These are phyloP conservation scores for Tetranychus cinnabarinus DNA, from an alignment of 1,140 invertebrate genomes.

Conservation along the genomic window DNA sequence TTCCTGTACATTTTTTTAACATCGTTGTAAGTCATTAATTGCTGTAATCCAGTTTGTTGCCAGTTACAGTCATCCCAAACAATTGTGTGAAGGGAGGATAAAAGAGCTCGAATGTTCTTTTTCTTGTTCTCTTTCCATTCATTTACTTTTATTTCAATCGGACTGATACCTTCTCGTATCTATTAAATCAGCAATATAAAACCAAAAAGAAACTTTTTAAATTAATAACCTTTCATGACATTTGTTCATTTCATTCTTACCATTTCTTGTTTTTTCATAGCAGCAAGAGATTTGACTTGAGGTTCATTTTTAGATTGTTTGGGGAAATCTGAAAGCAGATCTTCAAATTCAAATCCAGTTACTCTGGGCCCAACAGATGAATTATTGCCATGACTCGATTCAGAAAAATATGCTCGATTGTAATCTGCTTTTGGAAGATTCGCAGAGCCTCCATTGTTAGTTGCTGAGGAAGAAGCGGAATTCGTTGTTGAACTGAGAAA, in stretches of 20 bases:
- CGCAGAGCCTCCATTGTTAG: too few species aligned
- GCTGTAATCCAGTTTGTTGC: conserved; percentile 77
- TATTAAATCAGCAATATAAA: background rate
- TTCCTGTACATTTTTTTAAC: conserved; percentile 89
- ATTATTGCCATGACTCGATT: background rate
- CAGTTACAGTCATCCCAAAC: conserved; percentile 83
- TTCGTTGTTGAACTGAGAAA: background rate
- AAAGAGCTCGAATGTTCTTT: conserved; percentile 74
- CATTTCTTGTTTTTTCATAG: conserved; percentile 67
- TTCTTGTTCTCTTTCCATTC: conserved; percentile 87
- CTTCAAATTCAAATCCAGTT: conserved; percentile 55
- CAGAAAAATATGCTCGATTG: conserved; percentile 40
- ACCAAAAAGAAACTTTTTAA: background rate
- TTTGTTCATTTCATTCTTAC: conserved; percentile 25
- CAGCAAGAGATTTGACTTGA: conserved; percentile 66
- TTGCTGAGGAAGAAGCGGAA: background rate
- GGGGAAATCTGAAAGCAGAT: conserved; percentile 32
- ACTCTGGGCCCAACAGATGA: conserved; percentile 11
- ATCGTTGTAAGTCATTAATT: conserved; percentile 62
- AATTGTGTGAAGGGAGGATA: conserved; percentile 79
- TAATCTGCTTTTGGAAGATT: conserved; percentile 23
- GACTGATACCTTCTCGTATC: conserved; percentile 5
- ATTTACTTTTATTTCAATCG: conserved; percentile 25
- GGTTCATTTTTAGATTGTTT: conserved; percentile 48
- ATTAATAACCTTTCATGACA: background rate